Percentiles rank a stretch among this genome's conserved stretches.
Evolutionary conservation across 2,888 invertebrate species (phyloP).

Genomic region (Horisme vitalbata): DNA sequence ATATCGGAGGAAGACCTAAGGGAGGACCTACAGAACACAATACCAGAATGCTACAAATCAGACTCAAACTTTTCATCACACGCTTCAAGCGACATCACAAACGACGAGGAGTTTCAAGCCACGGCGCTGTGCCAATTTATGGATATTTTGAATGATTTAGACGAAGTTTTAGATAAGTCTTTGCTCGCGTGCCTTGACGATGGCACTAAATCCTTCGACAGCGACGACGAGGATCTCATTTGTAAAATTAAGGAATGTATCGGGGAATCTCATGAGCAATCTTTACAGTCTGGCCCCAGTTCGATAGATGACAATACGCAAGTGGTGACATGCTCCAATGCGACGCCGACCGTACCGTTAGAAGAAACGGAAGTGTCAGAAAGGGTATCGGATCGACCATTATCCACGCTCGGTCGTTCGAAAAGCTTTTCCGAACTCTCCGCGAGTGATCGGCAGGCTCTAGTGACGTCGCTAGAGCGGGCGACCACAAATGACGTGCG

Average conservation of each 20-base stretch:
- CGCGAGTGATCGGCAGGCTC: constrained; percentile 50
- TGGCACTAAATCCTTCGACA: constrained; percentile 59
- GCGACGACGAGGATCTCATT: constrained; percentile 75
- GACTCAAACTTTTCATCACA: constrained; percentile 74
- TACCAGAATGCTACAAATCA: constrained; percentile 74
- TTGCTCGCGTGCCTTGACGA: constrained; percentile 72
- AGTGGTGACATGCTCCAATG: constrained; percentile 56
- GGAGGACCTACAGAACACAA: constrained; percentile 73
- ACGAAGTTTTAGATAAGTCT: constrained; percentile 82
- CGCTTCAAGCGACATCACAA: constrained; percentile 65
- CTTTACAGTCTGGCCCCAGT: constrained; percentile 55
- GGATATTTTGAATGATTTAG: constrained; percentile 82
- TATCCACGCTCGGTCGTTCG: constrained; percentile 57
- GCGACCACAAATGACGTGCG: constrained; percentile 65
- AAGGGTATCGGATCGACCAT: constrained; percentile 45
- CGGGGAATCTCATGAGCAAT: constrained; percentile 48
- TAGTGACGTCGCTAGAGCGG: constrained; percentile 57
- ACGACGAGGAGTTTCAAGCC: constrained; percentile 76
- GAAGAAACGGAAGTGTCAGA: constrained; percentile 44
- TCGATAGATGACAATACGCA: constrained; percentile 69
- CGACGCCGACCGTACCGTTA: constrained; percentile 48
- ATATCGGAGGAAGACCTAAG: constrained; percentile 67
- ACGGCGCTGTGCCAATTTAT: constrained; percentile 77
- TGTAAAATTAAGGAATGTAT: constrained; percentile 72
- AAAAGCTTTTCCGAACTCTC: constrained; percentile 71